Conservation (phyloP, 2,888 invertebrate species). For the Mythimna lalbum region DNA sequence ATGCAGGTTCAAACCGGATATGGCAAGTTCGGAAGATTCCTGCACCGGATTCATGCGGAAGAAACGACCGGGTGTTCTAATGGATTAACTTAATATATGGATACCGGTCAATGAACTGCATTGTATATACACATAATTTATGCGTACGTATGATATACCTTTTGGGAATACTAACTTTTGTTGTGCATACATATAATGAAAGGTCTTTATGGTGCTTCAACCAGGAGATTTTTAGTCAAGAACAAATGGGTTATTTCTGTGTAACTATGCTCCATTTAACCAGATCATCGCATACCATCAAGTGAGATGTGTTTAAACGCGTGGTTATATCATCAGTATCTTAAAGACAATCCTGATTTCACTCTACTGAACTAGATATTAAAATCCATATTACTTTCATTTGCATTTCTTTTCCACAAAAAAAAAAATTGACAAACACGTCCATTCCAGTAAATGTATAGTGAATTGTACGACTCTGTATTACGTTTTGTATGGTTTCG, state of each 20-base stretch:
- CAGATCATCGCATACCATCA: too few relatives aligned
- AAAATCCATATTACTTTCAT: neutral
- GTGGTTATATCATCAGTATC: neutral
- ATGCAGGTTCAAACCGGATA: too few relatives aligned
- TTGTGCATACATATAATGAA: neutral
- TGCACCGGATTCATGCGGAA: too few relatives aligned
- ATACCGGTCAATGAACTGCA: too few relatives aligned
- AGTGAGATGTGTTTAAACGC: neutral
- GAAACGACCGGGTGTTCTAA: too few relatives aligned
- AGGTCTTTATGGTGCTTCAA: neutral
- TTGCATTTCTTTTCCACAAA: neutral
- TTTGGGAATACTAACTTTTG: neutral
- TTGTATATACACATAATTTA: too few relatives aligned
- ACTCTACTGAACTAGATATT: neutral
- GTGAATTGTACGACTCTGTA: constrained; percentile 49
- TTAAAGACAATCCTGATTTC: neutral
- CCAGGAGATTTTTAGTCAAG: too few relatives aligned
- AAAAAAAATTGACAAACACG: constrained; percentile 38
- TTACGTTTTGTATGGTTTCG: constrained; percentile 63
- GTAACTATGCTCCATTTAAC: too few relatives aligned
- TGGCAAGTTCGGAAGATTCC: too few relatives aligned
- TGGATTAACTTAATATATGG: too few relatives aligned
- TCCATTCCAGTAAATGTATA: constrained; percentile 56
- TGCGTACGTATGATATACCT: too few relatives aligned
- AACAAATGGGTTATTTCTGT: too few relatives aligned